Conservation (phyloP, 1,140 invertebrate species). For the Hirudo medicinalis region DNA sequence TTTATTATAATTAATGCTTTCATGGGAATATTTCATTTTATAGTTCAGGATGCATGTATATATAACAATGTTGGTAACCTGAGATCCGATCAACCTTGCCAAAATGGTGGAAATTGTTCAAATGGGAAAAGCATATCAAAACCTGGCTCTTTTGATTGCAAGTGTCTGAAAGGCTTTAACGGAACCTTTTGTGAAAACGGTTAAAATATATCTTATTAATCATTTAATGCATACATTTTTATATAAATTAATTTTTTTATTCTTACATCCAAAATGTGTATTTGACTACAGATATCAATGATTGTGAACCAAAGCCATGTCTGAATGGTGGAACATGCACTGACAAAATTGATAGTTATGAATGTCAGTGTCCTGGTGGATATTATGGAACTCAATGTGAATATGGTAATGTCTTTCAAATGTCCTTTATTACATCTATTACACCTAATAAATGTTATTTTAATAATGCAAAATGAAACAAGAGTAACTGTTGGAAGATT, state of each 20-base stretch:
- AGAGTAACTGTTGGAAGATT: too few species aligned
- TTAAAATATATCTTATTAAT: not conserved
- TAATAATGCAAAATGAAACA: too few species aligned
- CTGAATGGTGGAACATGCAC: not conserved
- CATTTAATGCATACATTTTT: constrained; percentile 1
- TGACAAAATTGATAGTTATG: not conserved
- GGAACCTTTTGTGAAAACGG: not conserved
- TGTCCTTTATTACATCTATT: too few species aligned
- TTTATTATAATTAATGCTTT: not conserved
- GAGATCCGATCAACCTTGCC: not conserved
- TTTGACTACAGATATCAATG: not conserved
- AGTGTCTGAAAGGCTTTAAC: not conserved
- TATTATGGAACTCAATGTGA: not conserved
- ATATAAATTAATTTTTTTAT: not conserved
- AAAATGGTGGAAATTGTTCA: not conserved
- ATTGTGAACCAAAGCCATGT: not conserved
- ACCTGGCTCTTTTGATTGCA: not conserved
- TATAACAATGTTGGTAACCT: not conserved
- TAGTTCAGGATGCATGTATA: not conserved
- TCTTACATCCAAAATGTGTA: not conserved
- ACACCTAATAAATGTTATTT: too few species aligned
- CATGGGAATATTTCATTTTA: not conserved
- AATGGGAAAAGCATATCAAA: not conserved
- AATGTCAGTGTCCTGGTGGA: not conserved
- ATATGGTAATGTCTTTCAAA: not conserved